Conservation (phyloP, 2,113 vertebrate genomes). For the Parus major region DNA sequence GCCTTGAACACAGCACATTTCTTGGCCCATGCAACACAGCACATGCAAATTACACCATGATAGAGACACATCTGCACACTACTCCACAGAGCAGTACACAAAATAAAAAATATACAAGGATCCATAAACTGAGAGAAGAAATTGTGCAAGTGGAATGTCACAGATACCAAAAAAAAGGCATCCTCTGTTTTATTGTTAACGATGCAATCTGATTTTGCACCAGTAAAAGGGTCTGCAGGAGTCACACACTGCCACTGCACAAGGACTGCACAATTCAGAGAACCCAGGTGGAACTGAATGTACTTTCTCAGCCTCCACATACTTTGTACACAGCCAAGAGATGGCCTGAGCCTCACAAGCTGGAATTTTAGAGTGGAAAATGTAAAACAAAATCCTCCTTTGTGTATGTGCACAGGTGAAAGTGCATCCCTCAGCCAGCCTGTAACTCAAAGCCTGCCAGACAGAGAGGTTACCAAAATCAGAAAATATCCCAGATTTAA, state of each 20-base stretch:
- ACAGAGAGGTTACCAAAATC: not conserved
- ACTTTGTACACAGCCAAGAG: not conserved
- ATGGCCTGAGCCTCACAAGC: not conserved
- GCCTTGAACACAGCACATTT: not conserved
- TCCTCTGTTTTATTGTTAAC: not conserved
- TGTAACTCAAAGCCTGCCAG: not conserved
- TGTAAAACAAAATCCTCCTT: not conserved
- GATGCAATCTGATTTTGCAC: not conserved
- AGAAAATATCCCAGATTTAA: not conserved
- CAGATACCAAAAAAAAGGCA: not conserved
- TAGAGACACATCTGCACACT: not conserved
- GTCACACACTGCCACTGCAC: not conserved
- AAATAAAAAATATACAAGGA: not conserved
- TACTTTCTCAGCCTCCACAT: not conserved
- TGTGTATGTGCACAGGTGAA: not conserved
- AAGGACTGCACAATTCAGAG: not conserved
- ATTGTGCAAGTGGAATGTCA: not conserved
- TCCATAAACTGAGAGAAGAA: not conserved
- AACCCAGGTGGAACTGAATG: not conserved
- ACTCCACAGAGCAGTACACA: not conserved
- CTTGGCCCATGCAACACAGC: not conserved
- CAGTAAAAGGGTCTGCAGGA: not conserved
- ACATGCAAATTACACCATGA: not conserved
- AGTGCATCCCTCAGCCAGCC: not conserved
- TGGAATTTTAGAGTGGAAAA: not conserved